Conservation (phyloP, 2,888 invertebrate genomes). For the Heliconius erato region DNA sequence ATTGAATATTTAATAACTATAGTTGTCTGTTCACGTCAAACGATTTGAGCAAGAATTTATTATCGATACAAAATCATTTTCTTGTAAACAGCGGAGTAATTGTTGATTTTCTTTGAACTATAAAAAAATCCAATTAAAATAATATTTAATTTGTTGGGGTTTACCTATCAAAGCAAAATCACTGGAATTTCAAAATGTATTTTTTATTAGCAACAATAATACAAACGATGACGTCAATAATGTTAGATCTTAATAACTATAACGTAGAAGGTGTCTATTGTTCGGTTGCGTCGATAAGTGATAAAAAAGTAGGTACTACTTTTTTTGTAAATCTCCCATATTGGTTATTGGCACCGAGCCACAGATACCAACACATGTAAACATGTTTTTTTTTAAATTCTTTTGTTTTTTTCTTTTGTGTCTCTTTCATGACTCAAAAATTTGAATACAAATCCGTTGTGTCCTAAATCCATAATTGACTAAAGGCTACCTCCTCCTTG, state of each 20-base stretch:
- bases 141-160: neutral
- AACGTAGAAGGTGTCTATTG: neutral
- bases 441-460: conserved; percentile 17
- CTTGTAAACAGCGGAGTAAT: neutral
- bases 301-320: neutral
- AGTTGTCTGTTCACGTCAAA: conserved; percentile 1
- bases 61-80: neutral
- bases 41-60: neutral
- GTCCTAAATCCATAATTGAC: neutral
- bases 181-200: neutral
- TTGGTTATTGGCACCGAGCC: conserved; percentile 43
- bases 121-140: neutral
- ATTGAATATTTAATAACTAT: conserved; percentile 14
- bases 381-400: conserved; percentile 34
- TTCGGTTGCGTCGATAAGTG: neutral
- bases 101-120: neutral
- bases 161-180: neutral
- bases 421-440: conserved; percentile 40
- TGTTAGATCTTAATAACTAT: neutral
- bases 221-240: neutral
- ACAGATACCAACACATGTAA: conserved; percentile 5
- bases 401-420: conserved; percentile 47
- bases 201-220: neutral
- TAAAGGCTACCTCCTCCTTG: neutral
- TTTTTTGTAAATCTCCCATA: conserved; percentile 24